phyloP scores from a whole-genome alignment of 2,113 vertebrate genomes.

The Dipodomys stephensi region DNA sequence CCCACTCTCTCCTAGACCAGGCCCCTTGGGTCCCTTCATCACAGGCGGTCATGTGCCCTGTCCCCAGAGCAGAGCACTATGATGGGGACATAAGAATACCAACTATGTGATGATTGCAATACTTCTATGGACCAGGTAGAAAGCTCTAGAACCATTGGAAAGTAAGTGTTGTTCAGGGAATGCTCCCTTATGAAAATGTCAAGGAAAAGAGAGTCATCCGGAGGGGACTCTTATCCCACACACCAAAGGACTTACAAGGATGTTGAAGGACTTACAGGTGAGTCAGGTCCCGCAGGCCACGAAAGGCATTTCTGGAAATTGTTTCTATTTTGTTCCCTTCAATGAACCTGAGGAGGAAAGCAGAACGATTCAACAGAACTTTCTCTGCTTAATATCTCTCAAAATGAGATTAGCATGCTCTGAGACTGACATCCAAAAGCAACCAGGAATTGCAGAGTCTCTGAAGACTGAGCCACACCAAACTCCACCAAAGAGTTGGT shows the following conservation, averaged over 20 bases:
- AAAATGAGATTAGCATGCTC: not conserved
- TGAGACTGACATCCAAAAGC: not conserved
- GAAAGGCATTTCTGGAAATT: constrained; percentile 94
- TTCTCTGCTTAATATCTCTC: not conserved
- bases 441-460: not conserved
- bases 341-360: constrained; percentile 92
- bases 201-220: not conserved
- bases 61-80: not conserved
- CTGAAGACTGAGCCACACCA: not conserved
- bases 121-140: not conserved
- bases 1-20: not conserved
- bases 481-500: not conserved
- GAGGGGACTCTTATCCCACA: not conserved
- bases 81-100: not conserved
- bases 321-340: constrained; percentile 98
- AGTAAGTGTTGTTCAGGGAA: not conserved
- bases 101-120: not conserved
- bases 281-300: constrained; percentile 96
- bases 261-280: constrained; percentile 93
- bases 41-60: not conserved
- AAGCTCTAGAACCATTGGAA: not conserved
- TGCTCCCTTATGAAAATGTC: not conserved
- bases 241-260: constrained; percentile 88
- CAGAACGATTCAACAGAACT: not conserved
- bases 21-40: not conserved